Base-by-base conservation (phyloP, 2,888 invertebrate genomes). In the Notodonta dromedarius region DNA sequence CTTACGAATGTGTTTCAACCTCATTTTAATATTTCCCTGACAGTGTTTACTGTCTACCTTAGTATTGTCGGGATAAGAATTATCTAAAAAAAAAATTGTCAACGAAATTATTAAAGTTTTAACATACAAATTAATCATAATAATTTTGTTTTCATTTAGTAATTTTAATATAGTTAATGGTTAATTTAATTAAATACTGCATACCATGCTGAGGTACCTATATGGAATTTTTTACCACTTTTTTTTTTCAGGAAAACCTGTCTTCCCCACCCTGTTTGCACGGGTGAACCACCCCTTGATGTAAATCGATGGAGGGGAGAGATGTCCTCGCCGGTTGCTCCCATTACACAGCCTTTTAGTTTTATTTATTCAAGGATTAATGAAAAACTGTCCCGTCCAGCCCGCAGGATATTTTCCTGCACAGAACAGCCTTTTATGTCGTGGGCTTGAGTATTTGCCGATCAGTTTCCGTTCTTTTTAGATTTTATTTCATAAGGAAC, bases 281-380 rank as follows among this genome's bases (percentile, higher is more conserved):
- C 13, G 60, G 61, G 69, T 6, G 53, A 40, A 44, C 57, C 56
- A 61, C 76, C 79, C 77, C 78, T 72, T 73, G 77, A 78, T 79
- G 83, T 79, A 83, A 83, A 88, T 86, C 88, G 85, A 87, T 83
- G 79, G 75, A 63, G 79, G 82, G 77, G 77, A 61, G 73, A 73
- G 63, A 71, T 71, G 77, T 82, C 82, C 79, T 63, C 73, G 70
- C 72, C 80, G 79, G 79, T 77, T 73, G 77, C 66, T 82, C 72
- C 78, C 74, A 74, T 80, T 82, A 76, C 74, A 61, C 58, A 50
- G 63, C 56, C 67, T 73, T 85, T 75, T 75, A 78, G 70, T 83
- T 84, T 84, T 84, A 71, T 85, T 83, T 84, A 81, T 79, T 66
- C 79, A 71, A 73, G 82, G 80, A 85, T 84, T 86, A 86, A 88